Conservation (phyloP, 2,113 vertebrate genomes). For the Lethenteron camtschaticum region DNA sequence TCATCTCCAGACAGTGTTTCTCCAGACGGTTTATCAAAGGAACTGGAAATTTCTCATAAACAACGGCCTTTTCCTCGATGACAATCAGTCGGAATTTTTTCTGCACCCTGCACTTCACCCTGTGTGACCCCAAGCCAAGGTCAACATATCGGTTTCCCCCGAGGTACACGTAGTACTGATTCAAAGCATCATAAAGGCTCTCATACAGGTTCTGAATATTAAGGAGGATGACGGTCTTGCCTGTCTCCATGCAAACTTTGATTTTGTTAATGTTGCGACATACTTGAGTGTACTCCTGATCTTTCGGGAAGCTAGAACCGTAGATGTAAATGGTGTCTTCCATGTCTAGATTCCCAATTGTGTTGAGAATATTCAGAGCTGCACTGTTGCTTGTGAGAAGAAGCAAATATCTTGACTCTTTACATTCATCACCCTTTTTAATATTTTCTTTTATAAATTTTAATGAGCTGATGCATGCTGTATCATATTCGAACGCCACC, state of each 20-base stretch:
- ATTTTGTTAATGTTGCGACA: slow-evolving; percentile 34
- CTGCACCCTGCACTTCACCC: slow-evolving; percentile 36
- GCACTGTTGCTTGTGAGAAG: slow-evolving; percentile 36
- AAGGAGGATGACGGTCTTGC: slow-evolving; percentile 31
- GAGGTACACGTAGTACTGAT: slow-evolving; percentile 35
- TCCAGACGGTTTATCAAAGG: slow-evolving; percentile 38
- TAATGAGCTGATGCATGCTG: not conserved
- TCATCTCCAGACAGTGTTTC: slow-evolving; percentile 34
- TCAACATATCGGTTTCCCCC: slow-evolving; percentile 34
- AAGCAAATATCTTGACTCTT: slow-evolving; percentile 30
- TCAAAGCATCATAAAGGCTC: slow-evolving; percentile 38
- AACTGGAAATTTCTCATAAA: slow-evolving; percentile 31
- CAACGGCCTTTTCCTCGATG: slow-evolving; percentile 34
- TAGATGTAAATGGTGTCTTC: slow-evolving; percentile 29
- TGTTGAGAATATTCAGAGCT: slow-evolving; percentile 32
- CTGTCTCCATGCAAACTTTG: slow-evolving; percentile 41
- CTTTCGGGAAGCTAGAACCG: slow-evolving; percentile 40
- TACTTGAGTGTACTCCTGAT: slow-evolving; percentile 35
- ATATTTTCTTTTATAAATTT: slow-evolving; percentile 17
- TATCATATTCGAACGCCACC: not conserved
- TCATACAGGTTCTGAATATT: slow-evolving; percentile 43
- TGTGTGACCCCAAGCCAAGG: slow-evolving; percentile 36
- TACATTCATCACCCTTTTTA: slow-evolving; percentile 11
- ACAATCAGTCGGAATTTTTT: slow-evolving; percentile 29
- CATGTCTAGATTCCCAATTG: slow-evolving; percentile 21